Conservation (phyloP, 2,797 vertebrate genomes). For the Sebastes umbrosus region DNA sequence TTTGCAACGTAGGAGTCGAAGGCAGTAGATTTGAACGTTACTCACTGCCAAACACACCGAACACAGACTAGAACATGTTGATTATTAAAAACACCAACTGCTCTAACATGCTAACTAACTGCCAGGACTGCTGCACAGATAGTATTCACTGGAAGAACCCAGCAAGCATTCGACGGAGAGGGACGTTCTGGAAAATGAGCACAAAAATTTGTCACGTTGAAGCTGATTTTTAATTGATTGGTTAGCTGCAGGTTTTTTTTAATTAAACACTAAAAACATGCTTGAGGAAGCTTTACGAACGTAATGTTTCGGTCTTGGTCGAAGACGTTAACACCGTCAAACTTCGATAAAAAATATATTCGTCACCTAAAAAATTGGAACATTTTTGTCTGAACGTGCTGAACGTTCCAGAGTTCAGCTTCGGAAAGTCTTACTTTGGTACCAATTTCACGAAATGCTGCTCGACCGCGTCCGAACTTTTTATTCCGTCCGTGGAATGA, state of each 20-base stretch:
- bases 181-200: constrained; percentile 3
- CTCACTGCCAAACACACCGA: constrained; percentile 52
- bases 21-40: not conserved
- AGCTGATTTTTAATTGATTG: not conserved
- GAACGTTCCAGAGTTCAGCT: not conserved
- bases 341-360: too few relatives aligned
- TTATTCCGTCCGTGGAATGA: not conserved
- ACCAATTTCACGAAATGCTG: not conserved
- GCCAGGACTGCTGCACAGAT: constrained; percentile 34
- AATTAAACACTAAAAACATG: not conserved
- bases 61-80: not conserved
- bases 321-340: too few relatives aligned
- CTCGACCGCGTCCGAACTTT: not conserved
- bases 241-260: not conserved
- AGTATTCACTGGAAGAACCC: constrained; percentile 1
- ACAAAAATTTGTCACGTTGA: not conserved
- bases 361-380: too few relatives aligned
- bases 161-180: constrained; percentile 9
- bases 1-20: not conserved
- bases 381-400: not conserved
- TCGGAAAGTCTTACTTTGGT: not conserved
- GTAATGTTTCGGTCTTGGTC: not conserved
- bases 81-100: not conserved
- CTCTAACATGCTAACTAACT: not conserved
- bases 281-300: too few relatives aligned